Base-by-base conservation (phyloP, 2,888 invertebrate genomes). In the Gortyna flavago region DNA sequence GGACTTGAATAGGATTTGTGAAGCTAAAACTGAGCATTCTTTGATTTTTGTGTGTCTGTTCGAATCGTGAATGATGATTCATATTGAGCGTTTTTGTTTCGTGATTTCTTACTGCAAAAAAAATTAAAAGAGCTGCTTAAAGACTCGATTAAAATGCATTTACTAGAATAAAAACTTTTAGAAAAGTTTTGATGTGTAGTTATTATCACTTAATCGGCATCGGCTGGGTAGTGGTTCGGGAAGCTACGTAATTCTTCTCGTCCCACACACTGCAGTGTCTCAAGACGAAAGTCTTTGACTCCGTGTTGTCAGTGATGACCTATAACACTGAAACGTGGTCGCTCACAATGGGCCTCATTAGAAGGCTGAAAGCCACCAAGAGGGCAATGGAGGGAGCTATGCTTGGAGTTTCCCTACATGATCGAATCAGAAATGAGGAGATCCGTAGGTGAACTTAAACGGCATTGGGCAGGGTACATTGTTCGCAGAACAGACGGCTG, bases 1-100 rank as follows among this genome's bases (percentile, higher is more conserved):
- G 62, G 35, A 69, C 32, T 72, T 64, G 59, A 62, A 64, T 67
- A 67, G 57, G 44, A 67, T 70, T 69, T 69, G 59, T 67, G n/a
- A 59, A 41, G 69, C 35, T 73, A 70, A 48, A 76, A 35, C 13
- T 16, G 32, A 32, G 25, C 0, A 79, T 7, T 54, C 18, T 51
- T 35, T 62, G 51, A 54, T 35, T 70, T 51, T 54, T 65, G 48
- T 32, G 44, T 32, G 2, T 38, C 7, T 32, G 29, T 80, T 48
- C 18, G 18, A 73, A 51, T 41, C 7, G 16, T 29, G 16, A 16
- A 65, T 21, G 16, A 29, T 70, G 11, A 61, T 77, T 25, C 9
- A 67, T 38, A n/a, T 54, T 59, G 1, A 38, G 13, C 4, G 21
- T 32, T 51, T 32, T 54, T 35, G 21, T 74, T 74, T 41, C 6